phyloP scores from a whole-genome alignment of 2,888 invertebrate genomes.

The Eupithecia subumbrata region DNA sequence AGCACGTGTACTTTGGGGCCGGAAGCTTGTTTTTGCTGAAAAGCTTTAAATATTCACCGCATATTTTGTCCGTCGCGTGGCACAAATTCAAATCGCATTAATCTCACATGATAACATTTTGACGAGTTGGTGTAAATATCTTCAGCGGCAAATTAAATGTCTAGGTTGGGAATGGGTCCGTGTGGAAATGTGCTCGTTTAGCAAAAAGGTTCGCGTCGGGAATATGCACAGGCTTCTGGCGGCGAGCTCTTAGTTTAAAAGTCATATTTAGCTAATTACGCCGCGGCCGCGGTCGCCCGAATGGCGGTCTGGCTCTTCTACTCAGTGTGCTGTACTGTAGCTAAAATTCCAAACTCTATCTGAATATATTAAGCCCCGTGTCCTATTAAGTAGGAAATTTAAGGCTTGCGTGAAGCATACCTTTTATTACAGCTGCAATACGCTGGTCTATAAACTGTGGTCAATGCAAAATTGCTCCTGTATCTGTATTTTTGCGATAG shows the following conservation, averaged over 20 bases:
- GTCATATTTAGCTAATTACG: slow-evolving; percentile 80
- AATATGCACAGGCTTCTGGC: slow-evolving; percentile 63
- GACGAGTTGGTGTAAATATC: slow-evolving; percentile 62
- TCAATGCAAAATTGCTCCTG: slow-evolving; percentile 29
- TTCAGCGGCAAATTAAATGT: slow-evolving; percentile 60
- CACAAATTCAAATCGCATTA: slow-evolving; percentile 54
- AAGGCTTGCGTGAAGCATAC: slow-evolving; percentile 45
- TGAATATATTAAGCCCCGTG: slow-evolving; percentile 57
- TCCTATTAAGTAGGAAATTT: slow-evolving; percentile 52
- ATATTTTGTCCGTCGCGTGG: slow-evolving; percentile 40
- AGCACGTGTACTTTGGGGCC: slow-evolving; percentile 30
- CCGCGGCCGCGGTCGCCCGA: slow-evolving; percentile 61
- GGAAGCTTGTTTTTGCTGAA: slow-evolving; percentile 38
- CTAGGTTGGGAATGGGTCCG: slow-evolving; percentile 53
- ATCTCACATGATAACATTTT: slow-evolving; percentile 60
- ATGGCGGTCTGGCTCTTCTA: slow-evolving; percentile 52
- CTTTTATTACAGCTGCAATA: slow-evolving; percentile 49
- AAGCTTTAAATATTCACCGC: slow-evolving; percentile 52
- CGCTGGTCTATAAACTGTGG: slow-evolving; percentile 43
- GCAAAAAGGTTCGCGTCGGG: slow-evolving; percentile 59
- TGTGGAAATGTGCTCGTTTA: slow-evolving; percentile 63
- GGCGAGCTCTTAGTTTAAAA: slow-evolving; percentile 73
- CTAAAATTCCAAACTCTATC: slow-evolving; percentile 54
- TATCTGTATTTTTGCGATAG: neutral
- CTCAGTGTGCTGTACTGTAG: slow-evolving; percentile 49